A percentile compares a stretch with the other conserved stretches of the same genome.
These are phyloP conservation scores for Holothuria scabra DNA, from an alignment of 53 echinoderm and acorn worm genomes.

Conservation along the genomic window DNA sequence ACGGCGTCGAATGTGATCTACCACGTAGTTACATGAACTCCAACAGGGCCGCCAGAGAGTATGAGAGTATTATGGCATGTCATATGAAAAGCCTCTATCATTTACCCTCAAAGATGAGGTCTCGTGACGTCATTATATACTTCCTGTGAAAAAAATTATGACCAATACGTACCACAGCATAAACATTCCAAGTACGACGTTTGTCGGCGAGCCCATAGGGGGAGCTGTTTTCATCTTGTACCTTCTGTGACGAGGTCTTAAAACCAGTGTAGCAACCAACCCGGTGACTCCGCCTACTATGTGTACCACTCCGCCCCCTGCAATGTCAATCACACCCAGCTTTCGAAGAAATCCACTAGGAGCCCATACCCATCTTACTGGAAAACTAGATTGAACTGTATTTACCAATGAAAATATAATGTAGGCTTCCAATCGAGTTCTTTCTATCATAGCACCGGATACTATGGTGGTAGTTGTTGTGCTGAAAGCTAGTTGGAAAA, in stretches of 20 bases:
- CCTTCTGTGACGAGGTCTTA: constrained; percentile 70
- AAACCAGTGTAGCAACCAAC: constrained; percentile 64
- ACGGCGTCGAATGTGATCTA: too few relatives aligned
- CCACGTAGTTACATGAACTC: too few relatives aligned
- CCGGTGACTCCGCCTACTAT: constrained; percentile 78
- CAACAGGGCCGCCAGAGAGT: too few relatives aligned
- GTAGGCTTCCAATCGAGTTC: constrained; percentile 78
- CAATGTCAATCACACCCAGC: constrained; percentile 75
- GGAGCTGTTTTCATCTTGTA: constrained; percentile 71
- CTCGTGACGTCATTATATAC: too few relatives aligned
- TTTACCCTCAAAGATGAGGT: too few relatives aligned
- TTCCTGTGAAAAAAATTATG: too few relatives aligned
- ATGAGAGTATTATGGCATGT: too few relatives aligned
- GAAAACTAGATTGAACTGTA: constrained; percentile 72
- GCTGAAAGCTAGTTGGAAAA: constrained; percentile 75
- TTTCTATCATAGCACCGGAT: constrained; percentile 78
- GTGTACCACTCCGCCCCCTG: constrained; percentile 79
- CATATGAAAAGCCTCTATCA: too few relatives aligned
- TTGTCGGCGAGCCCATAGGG: constrained; percentile 83
- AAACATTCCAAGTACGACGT: constrained; percentile 80
- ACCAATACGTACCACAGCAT: constrained; percentile 72
- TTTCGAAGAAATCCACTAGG: constrained; percentile 53
- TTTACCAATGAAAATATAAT: constrained; percentile 75
- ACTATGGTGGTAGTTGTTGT: constrained; percentile 86
- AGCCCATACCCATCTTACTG: constrained; percentile 78